These are phyloP conservation scores for Euwallacea similis DNA, from an alignment of 1,140 invertebrate genomes.

Conservation along the genomic window DNA sequence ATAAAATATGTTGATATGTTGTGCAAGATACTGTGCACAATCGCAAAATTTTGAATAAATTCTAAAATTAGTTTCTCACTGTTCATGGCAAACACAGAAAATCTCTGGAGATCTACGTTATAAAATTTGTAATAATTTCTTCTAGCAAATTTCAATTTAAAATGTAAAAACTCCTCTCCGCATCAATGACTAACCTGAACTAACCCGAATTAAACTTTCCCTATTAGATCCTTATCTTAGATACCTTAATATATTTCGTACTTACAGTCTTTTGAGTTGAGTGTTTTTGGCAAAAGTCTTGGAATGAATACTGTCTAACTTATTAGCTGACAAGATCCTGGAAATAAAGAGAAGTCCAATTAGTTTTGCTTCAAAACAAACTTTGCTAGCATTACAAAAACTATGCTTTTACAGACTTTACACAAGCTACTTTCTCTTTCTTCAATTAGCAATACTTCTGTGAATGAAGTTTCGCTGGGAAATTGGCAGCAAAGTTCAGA, in stretches of 20 bases:
- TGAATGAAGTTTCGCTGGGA: not conserved
- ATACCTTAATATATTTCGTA: constrained; percentile 28
- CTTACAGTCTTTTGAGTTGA: constrained; percentile 60
- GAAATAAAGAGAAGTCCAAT: constrained; percentile 43
- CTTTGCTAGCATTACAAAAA: no score
- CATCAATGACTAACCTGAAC: not conserved
- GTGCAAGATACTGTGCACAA: no score
- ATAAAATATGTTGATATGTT: no score
- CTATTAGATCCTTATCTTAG: not conserved
- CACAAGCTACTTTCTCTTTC: not conserved
- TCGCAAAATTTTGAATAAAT: no score
- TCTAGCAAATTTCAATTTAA: no score
- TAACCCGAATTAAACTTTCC: not conserved
- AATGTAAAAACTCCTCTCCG: no score
- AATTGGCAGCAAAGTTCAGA: constrained; percentile 14
- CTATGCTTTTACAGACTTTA: no score
- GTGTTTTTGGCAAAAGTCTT: constrained; percentile 57
- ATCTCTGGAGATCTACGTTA: no score
- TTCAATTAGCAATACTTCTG: constrained; percentile 1
- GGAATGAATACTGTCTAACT: constrained; percentile 58
- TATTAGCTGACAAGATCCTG: constrained; percentile 63
- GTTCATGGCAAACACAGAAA: no score
- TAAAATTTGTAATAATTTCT: no score
- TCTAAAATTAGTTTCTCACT: no score
- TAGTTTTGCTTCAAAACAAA: not conserved